Conservation (phyloP, 2,888 invertebrate genomes). For the Mimumesa dahlbomi region DNA sequence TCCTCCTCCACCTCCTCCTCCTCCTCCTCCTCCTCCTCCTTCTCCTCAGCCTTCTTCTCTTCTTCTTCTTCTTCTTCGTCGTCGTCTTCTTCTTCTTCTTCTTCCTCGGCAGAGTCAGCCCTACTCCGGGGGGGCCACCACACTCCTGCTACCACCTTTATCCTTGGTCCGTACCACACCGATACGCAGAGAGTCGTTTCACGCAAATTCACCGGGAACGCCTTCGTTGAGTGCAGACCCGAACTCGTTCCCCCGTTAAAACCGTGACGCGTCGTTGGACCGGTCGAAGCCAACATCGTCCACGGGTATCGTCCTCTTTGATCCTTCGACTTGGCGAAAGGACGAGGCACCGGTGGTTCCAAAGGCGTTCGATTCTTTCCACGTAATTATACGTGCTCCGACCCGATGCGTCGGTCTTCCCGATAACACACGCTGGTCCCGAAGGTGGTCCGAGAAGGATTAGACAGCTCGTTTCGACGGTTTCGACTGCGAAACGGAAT, state of each 20-base stretch:
- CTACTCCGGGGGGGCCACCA: conserved; percentile 24
- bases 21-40: conserved; percentile 16
- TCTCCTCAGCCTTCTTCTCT: conserved; percentile 37
- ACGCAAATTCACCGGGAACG: conserved; percentile 74
- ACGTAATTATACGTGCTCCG: conserved; percentile 57
- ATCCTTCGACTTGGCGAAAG: conserved; percentile 61
- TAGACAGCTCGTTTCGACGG: conserved; percentile 42
- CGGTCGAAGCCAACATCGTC: conserved; percentile 56
- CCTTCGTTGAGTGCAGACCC: conserved; percentile 57
- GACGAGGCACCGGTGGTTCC: conserved; percentile 14
- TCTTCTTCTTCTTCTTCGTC: no score
- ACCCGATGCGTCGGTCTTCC: conserved; percentile 13
- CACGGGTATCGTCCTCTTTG: conserved; percentile 57
- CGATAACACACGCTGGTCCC: conserved; percentile 42
- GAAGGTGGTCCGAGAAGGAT: conserved; percentile 21
- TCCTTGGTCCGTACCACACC: conserved; percentile 55
- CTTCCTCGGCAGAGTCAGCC: no score
- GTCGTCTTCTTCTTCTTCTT: no score
- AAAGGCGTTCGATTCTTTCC: conserved; percentile 53
- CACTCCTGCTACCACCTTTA: conserved; percentile 62
- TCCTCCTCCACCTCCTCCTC: conserved; percentile 8
- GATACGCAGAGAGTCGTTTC: conserved; percentile 69
- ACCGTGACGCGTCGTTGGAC: conserved; percentile 70
- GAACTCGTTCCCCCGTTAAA: conserved; percentile 68
- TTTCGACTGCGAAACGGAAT: conserved; percentile 6